phyloP scores from a whole-genome alignment of 2,797 vertebrate species.

The Rhodeus uyekii region DNA sequence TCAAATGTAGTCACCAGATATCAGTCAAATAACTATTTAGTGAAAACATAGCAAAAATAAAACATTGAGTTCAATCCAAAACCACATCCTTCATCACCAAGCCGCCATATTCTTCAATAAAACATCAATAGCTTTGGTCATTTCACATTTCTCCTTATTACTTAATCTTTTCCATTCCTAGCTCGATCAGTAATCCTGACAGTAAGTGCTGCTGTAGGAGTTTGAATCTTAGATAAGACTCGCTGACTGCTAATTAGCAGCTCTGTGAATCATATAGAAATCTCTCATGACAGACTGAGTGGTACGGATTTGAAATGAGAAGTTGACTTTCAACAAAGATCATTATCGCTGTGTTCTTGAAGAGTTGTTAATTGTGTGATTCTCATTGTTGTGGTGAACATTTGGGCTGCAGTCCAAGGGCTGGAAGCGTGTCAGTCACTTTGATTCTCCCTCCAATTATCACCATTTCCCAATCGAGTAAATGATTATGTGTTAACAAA shows the following conservation, averaged over 20 bases:
- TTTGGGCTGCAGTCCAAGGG: conserved; percentile 38
- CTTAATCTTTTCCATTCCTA: conserved; percentile 18
- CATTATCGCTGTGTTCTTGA: conserved; percentile 26
- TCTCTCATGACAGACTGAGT: conserved; percentile 25
- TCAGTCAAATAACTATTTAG: not conserved
- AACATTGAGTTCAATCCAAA: not conserved
- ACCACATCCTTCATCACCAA: not conserved
- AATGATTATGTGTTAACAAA: conserved; percentile 4
- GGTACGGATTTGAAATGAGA: conserved; percentile 13
- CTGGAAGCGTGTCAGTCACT: conserved; percentile 28
- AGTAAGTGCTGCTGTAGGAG: conserved; percentile 16
- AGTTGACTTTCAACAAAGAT: conserved; percentile 36
- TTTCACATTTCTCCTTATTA: conserved; percentile 7
- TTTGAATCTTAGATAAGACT: conserved; percentile 21
- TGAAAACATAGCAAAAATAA: not conserved
- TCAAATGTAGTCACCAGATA: not conserved
- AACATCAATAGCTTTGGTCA: conserved; percentile 19
- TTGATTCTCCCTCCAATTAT: conserved; percentile 11
- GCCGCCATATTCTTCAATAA: conserved; percentile 6
- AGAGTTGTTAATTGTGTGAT: conserved; percentile 16
- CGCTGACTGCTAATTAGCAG: conserved; percentile 4
- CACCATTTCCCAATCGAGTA: not conserved
- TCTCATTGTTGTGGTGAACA: conserved; percentile 28
- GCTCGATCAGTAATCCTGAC: conserved; percentile 1
- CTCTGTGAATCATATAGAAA: conserved; percentile 18